Conservation (phyloP, 1,140 invertebrate species). For the Lerema accius region DNA sequence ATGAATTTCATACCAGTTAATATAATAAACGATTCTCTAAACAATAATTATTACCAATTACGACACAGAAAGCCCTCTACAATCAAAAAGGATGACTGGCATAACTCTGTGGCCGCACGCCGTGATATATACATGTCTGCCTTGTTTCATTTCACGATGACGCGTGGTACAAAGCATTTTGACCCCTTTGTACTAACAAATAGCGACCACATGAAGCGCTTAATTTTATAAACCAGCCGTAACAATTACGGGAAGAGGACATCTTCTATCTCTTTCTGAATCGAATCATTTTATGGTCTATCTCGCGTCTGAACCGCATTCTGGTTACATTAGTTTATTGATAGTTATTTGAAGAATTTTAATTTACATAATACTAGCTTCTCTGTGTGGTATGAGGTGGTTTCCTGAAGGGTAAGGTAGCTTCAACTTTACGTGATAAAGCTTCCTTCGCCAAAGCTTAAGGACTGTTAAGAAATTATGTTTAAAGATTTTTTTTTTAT, state of each 20-base stretch:
- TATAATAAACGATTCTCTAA: slow-evolving; percentile 60
- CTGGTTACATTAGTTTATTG: slow-evolving; percentile 13
- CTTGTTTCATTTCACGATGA: slow-evolving; percentile 1
- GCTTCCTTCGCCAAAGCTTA: too few species aligned
- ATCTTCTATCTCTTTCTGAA: slow-evolving; percentile 39
- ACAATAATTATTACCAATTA: slow-evolving; percentile 77
- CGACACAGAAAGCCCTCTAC: slow-evolving; percentile 63
- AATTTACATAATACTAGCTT: not conserved
- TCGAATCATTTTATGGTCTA: not conserved
- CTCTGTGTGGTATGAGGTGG: not conserved
- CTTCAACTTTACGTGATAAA: too few species aligned
- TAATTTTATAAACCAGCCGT: not conserved
- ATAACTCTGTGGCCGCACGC: slow-evolving; percentile 58
- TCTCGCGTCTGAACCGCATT: not conserved
- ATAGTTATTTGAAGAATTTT: not conserved
- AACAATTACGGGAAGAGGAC: slow-evolving; percentile 6
- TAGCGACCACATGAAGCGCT: not conserved
- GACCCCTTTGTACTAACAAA: not conserved
- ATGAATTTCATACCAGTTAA: slow-evolving; percentile 46
- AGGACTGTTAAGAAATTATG: too few species aligned
- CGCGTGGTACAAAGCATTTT: not conserved
- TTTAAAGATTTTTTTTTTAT: too few species aligned
- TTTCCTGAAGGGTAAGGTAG: too few species aligned
- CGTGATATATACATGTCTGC: slow-evolving; percentile 18
- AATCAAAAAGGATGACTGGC: slow-evolving; percentile 77